Evolutionary conservation across 2,888 invertebrate species (phyloP).

Genomic region (Philhelius pedissequus): DNA sequence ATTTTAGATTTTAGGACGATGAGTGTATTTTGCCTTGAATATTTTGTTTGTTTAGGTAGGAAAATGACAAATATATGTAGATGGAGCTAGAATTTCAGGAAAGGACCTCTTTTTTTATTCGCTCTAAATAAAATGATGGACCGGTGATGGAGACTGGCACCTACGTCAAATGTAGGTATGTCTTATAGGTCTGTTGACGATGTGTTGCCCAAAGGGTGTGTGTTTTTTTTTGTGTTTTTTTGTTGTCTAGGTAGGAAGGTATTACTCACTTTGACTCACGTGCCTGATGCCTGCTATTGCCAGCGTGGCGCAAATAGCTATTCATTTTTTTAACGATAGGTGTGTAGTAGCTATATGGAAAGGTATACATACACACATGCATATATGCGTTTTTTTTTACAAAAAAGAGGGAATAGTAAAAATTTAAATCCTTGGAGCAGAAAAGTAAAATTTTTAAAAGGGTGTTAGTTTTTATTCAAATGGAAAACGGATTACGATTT

Average conservation of each 20-base stretch:
- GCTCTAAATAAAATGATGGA: background rate
- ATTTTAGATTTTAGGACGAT: slow-evolving; percentile 21
- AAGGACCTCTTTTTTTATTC: slow-evolving; percentile 2
- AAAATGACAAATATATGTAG: background rate
- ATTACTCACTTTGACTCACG: slow-evolving; percentile 3
- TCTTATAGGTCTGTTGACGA: slow-evolving; percentile 1
- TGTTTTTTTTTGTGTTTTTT: background rate
- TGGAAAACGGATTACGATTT: too few relatives aligned
- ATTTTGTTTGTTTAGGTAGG: slow-evolving; percentile 11
- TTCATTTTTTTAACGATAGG: background rate
- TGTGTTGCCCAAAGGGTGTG: slow-evolving; percentile 26
- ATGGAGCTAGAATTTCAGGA: background rate
- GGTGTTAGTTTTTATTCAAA: background rate
- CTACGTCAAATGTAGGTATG: background rate
- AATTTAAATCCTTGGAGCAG: background rate
- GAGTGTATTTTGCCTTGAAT: slow-evolving; percentile 20
- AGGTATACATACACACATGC: too few relatives aligned
- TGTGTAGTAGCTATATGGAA: too few relatives aligned
- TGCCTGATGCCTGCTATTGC: background rate
- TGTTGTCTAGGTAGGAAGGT: background rate
- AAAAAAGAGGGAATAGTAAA: background rate
- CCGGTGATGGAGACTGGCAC: background rate
- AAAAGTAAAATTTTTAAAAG: background rate
- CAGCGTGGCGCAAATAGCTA: slow-evolving; percentile 13
- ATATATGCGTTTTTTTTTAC: background rate